Base-by-base conservation (phyloP, 1,140 invertebrate genomes). In the Drosophila simulans region DNA sequence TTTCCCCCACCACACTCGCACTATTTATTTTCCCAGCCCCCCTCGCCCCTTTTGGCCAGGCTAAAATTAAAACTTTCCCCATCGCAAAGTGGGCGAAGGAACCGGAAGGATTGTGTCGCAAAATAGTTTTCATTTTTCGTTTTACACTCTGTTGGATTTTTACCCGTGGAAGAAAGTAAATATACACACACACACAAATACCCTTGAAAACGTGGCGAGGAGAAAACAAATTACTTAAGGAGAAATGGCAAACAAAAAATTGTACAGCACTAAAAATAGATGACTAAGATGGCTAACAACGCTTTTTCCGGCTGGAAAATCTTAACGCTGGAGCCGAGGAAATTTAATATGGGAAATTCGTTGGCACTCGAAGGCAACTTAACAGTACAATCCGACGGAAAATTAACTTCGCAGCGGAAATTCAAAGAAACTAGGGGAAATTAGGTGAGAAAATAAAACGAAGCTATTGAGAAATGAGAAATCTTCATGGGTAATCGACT, bases 11-110 rank as follows among this genome's bases (percentile, higher is more conserved):
- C 48, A 20, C 63, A 49, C 56, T 56, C 15, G 10, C 35, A 20
- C 45, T 39, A 31, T 73, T 63, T 66, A 55, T 34, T 64, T 54
- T 58, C 22, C 22, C 37, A 12, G 13, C 12, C 4, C 37, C 37
- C 13, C 12, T 13, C 11, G 12, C 1, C 37, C 37, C 12, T 57
- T 57, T 54, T 31, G 31, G 31, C 39, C 7, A 22, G 45, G 68
- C 70, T 69, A 60, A 77, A 82, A 77, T 65, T 71, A 65, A 80
- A 71, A 49, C 59, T 68, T 68, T 20, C 12, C 27, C 34, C 40
- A 15, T 13, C 25, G 20, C 40, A 40, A 53, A 53, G 51, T 31
- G 40, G 17, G 34, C 39, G 15, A 51, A 35, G 7, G 34, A 58
- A 59, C 37, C 54, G 59, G 22, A 72, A 63, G 70, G 71, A 49